Percentiles rank a stretch among this genome's conserved stretches.
phyloP scores from a whole-genome alignment of 2,888 invertebrate genomes.

The Lepidochrysops patricia region DNA sequence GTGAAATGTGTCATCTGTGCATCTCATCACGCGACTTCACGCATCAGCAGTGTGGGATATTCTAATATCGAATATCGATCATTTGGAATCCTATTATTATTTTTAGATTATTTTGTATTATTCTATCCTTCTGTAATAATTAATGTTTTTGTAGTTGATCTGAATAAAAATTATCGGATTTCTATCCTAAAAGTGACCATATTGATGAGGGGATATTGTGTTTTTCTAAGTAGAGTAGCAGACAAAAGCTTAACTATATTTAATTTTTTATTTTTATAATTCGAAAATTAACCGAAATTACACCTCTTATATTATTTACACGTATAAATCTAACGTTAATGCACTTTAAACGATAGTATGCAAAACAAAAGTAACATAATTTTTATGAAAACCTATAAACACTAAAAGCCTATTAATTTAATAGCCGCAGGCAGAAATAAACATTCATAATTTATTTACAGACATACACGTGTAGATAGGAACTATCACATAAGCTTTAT shows the following conservation, averaged over 20 bases:
- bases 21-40: conserved; percentile 29
- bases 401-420: conserved; percentile 1
- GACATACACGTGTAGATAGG: neutral
- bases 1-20: conserved; percentile 63
- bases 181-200: too few species aligned
- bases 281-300: too few species aligned
- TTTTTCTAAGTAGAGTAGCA: too few species aligned
- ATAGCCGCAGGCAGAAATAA: neutral
- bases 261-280: too few species aligned
- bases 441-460: neutral
- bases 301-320: too few species aligned
- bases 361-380: neutral
- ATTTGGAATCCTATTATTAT: neutral
- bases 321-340: neutral
- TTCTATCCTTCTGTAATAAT: too few species aligned
- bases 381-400: neutral
- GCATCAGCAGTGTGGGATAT: conserved; percentile 50
- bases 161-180: too few species aligned
- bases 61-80: conserved; percentile 13
- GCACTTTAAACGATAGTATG: conserved; percentile 1
- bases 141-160: too few species aligned
- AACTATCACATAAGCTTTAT: neutral
- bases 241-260: too few species aligned
- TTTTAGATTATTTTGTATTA: too few species aligned
- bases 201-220: too few species aligned